Evolutionary conservation across 2,888 invertebrate genomes (phyloP).

Genomic region (Slavum lentiscoides): DNA sequence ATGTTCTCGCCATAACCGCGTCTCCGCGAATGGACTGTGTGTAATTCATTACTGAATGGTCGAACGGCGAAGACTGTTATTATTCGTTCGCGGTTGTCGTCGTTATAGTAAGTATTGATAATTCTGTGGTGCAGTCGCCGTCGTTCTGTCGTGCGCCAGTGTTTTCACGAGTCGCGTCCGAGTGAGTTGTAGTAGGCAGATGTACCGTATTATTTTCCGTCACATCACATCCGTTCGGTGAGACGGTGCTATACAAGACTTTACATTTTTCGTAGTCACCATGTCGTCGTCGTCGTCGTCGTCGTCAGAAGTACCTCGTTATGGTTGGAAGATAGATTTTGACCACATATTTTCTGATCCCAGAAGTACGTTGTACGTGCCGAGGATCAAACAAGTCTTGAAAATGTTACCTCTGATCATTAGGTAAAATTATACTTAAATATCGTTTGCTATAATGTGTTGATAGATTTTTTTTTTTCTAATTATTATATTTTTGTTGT

Average conservation of each 20-base stretch:
- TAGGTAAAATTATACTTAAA: slow-evolving; percentile 64
- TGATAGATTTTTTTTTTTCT: too few species aligned
- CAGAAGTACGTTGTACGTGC: slow-evolving; percentile 70
- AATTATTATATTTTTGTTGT: background rate
- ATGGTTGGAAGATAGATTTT: slow-evolving; percentile 74
- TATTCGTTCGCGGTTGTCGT: background rate
- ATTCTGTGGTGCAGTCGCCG: background rate
- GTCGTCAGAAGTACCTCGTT: slow-evolving; percentile 62
- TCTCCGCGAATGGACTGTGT: background rate
- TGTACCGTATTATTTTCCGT: too few species aligned
- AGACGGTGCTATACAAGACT: too few species aligned
- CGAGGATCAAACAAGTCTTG: slow-evolving; percentile 71
- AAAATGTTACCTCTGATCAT: slow-evolving; percentile 72
- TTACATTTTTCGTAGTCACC: too few species aligned
- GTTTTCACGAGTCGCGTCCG: background rate
- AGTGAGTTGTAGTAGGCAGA: too few species aligned
- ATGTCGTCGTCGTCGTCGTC: background rate
- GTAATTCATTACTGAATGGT: background rate
- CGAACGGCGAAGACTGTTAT: background rate
- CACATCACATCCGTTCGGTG: too few species aligned
- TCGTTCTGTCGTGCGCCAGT: background rate
- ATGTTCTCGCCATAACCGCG: too few species aligned
- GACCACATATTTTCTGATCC: slow-evolving; percentile 76
- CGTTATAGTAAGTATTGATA: background rate
- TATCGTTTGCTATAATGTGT: background rate